phyloP scores from a whole-genome alignment of 2,888 invertebrate species.

The Eledone cirrhosa region DNA sequence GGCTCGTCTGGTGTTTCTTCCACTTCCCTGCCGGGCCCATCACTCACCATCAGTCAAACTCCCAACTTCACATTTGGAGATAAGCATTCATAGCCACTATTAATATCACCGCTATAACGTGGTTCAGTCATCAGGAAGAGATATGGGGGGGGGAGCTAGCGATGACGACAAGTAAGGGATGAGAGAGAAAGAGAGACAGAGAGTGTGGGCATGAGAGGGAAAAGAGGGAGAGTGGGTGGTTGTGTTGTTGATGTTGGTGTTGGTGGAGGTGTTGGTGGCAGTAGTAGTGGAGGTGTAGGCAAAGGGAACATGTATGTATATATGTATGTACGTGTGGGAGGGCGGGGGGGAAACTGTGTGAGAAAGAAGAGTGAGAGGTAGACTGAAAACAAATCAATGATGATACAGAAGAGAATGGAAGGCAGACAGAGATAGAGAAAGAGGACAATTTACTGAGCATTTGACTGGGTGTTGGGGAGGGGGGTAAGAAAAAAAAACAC shows the following conservation, averaged over 20 bases:
- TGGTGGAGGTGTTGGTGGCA: no score
- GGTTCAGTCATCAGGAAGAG: slow-evolving; percentile 11
- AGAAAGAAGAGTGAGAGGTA: not conserved
- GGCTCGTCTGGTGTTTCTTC: slow-evolving; percentile 10
- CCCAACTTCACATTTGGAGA: slow-evolving; percentile 56
- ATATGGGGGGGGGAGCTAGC: slow-evolving; percentile 7
- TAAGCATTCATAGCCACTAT: slow-evolving; percentile 47
- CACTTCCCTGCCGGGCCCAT: slow-evolving; percentile 28
- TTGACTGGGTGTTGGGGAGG: not conserved
- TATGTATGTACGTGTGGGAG: not conserved
- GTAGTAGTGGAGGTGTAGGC: not conserved
- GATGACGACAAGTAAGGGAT: not conserved
- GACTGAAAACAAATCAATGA: not conserved
- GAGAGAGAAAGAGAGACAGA: not conserved
- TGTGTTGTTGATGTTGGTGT: not conserved
- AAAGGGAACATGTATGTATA: not conserved
- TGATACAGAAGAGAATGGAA: not conserved
- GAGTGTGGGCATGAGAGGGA: not conserved
- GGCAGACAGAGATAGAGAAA: not conserved
- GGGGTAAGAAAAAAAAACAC: not conserved
- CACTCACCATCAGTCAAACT: slow-evolving; percentile 41
- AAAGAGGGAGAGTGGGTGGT: not conserved
- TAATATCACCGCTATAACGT: slow-evolving; percentile 14
- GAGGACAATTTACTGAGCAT: not conserved
- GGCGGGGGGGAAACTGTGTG: not conserved